Evolutionary conservation across 1,140 invertebrate species (phyloP).

Genomic region (Teleopsis dalmanni): DNA sequence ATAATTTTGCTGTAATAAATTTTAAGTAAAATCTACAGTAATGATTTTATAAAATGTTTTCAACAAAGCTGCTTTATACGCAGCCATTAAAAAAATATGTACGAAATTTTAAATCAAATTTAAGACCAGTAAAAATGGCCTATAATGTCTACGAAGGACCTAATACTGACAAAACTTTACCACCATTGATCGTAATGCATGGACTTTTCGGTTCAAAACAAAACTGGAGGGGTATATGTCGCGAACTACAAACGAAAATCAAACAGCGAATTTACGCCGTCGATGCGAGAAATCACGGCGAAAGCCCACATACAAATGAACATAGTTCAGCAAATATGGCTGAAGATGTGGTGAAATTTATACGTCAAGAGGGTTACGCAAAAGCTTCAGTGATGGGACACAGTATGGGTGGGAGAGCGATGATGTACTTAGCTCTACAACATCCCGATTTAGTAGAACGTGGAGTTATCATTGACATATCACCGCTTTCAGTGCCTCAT

Average conservation of each 20-base stretch:
- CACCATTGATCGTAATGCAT: slow-evolving; percentile 76
- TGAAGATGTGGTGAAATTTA: slow-evolving; percentile 58
- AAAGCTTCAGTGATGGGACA: slow-evolving; percentile 72
- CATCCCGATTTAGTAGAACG: slow-evolving; percentile 47
- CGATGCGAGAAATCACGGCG: slow-evolving; percentile 87
- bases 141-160: slow-evolving; percentile 51
- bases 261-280: slow-evolving; percentile 59
- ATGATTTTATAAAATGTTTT: too few species aligned
- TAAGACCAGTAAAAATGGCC: slow-evolving; percentile 49
- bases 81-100: too few species aligned
- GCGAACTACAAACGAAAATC: slow-evolving; percentile 57
- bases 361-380: slow-evolving; percentile 46
- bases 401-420: slow-evolving; percentile 81
- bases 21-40: too few species aligned
- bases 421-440: slow-evolving; percentile 69
- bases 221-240: slow-evolving; percentile 77
- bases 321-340: slow-evolving; percentile 67
- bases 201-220: slow-evolving; percentile 77
- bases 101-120: not conserved
- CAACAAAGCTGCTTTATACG: too few species aligned
- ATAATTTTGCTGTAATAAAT: too few species aligned
- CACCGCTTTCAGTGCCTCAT: slow-evolving; percentile 60
- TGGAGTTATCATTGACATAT: slow-evolving; percentile 43
- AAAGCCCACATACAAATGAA: slow-evolving; percentile 67
- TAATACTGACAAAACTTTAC: slow-evolving; percentile 17